Conservation (phyloP, 2,797 vertebrate species). For the Paratrypauchen microcephalus region DNA sequence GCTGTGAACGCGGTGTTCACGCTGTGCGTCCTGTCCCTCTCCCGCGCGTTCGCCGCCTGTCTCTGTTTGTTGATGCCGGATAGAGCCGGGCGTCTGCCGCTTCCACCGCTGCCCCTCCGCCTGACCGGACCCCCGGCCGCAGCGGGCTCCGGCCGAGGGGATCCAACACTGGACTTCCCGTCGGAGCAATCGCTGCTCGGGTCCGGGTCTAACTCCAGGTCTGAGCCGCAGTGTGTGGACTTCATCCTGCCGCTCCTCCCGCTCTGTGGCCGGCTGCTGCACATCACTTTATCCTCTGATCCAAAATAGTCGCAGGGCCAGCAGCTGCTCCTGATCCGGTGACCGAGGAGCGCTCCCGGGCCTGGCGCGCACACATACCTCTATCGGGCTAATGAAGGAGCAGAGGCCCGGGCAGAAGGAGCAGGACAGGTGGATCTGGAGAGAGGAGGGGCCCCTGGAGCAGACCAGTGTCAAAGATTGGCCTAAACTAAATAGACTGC, state of each 20-base stretch:
- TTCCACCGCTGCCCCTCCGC: conserved; percentile 34
- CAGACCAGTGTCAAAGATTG: not conserved
- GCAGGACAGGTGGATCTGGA: conserved; percentile 68
- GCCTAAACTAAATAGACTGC: not conserved
- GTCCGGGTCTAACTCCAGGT: conserved; percentile 68
- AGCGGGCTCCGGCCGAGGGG: conserved; percentile 37
- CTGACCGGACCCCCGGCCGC: conserved; percentile 30
- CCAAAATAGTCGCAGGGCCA: conserved; percentile 75
- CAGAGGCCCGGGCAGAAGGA: conserved; percentile 72
- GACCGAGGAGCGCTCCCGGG: conserved; percentile 66
- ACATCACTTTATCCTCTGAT: conserved; percentile 76
- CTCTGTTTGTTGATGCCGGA: conserved; percentile 77
- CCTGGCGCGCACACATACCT: not conserved
- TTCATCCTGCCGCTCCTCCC: conserved; percentile 68
- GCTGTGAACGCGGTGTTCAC: conserved; percentile 88
- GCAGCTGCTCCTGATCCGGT: conserved; percentile 81
- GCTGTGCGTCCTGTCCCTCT: conserved; percentile 88
- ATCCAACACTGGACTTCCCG: conserved; percentile 65
- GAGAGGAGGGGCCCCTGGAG: conserved; percentile 65
- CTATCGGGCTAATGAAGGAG: not conserved
- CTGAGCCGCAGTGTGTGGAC: conserved; percentile 70
- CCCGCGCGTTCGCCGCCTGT: conserved; percentile 89
- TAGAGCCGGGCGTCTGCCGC: conserved; percentile 34
- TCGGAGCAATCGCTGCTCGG: conserved; percentile 69
- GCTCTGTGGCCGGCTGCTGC: conserved; percentile 53